These are phyloP conservation scores for Cepaea nemoralis DNA, from an alignment of 1,140 invertebrate genomes.

Conservation along the genomic window DNA sequence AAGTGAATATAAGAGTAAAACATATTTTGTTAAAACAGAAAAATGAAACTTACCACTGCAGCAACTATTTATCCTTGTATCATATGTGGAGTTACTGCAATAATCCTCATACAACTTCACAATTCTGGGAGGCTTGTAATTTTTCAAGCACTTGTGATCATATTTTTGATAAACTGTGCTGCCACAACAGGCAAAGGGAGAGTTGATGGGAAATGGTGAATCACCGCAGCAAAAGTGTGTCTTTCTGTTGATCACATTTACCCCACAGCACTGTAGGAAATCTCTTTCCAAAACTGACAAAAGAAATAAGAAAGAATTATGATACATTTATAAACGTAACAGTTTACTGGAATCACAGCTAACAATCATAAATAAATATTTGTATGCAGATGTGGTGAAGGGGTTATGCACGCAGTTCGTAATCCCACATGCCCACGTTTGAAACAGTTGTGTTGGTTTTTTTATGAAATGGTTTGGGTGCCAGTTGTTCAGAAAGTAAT, in stretches of 20 bases:
- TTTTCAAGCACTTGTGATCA: not conserved
- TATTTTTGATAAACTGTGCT: not conserved
- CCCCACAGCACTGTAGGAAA: not conserved
- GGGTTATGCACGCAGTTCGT: too few relatives aligned
- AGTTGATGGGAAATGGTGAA: not conserved
- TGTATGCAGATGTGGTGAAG: too few relatives aligned
- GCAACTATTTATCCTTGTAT: slow-evolving; percentile 1
- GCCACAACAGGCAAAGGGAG: not conserved
- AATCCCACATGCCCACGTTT: too few relatives aligned
- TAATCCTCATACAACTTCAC: not conserved
- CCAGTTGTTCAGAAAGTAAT: too few relatives aligned
- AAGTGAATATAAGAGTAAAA: not conserved
- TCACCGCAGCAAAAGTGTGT: slow-evolving; percentile 15
- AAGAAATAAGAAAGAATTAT: not conserved
- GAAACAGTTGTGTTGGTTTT: too few relatives aligned
- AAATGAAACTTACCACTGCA: slow-evolving; percentile 13
- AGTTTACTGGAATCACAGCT: too few relatives aligned
- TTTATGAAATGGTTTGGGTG: too few relatives aligned
- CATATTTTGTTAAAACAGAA: not conserved
- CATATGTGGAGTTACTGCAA: not conserved
- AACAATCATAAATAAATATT: too few relatives aligned
- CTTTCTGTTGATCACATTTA: not conserved
- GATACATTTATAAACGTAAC: not conserved
- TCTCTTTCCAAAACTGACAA: not conserved
- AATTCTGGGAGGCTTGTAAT: not conserved